A percentile compares a stretch with the other conserved stretches of the same genome.
Conservation (phyloP, 2,113 vertebrate species). For the Salvelinus sp. region DNA sequence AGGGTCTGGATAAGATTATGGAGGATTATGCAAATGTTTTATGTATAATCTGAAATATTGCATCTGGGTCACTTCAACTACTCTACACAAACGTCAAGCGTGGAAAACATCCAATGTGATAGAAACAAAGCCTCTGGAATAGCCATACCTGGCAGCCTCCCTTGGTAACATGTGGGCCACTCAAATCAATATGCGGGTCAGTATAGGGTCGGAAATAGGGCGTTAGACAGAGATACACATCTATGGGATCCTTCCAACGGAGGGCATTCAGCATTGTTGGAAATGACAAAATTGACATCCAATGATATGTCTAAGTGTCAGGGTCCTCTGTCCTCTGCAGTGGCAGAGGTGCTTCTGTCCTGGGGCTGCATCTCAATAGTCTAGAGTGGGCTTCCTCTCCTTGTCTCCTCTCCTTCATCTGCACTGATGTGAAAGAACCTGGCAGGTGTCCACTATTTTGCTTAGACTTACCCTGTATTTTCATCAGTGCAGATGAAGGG, state of each 20-base stretch:
- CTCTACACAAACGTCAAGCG: too few species aligned
- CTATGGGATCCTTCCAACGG: background rate
- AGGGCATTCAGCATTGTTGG: background rate
- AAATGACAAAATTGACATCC: background rate
- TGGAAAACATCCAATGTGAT: background rate
- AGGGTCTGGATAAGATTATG: background rate
- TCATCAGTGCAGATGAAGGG: constrained; percentile 18
- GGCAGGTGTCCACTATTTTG: background rate
- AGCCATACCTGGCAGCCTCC: background rate
- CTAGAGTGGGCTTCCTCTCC: background rate
- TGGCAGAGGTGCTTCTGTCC: background rate
- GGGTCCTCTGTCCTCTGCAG: background rate
- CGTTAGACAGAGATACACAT: background rate
- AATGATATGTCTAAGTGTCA: background rate
- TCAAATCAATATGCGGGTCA: background rate
- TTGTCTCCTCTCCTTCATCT: too few species aligned
- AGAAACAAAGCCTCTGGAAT: background rate
- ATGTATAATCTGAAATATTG: too few species aligned
- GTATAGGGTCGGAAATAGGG: background rate
- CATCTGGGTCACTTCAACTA: too few species aligned
- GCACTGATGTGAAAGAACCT: background rate
- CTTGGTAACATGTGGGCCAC: background rate
- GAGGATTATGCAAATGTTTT: background rate
- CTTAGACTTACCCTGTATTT: constrained; percentile 9
- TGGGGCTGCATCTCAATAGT: background rate